These are phyloP conservation scores for Drosophila pseudoobscura DNA, from an alignment of 1,140 invertebrate genomes.

Conservation along the genomic window DNA sequence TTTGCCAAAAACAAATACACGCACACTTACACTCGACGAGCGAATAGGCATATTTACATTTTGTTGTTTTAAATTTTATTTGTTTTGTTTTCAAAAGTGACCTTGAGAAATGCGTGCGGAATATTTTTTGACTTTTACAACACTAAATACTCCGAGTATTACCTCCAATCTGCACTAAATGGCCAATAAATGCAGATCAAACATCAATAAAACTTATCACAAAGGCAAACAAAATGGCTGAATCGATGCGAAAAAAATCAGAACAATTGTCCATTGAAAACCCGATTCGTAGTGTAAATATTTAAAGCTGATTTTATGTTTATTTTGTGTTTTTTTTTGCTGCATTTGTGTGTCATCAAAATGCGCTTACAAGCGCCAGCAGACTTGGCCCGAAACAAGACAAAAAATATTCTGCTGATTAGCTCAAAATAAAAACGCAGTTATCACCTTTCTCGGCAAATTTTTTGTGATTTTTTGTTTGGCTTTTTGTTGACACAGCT, in stretches of 20 bases:
- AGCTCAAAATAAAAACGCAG: slow-evolving; percentile 61
- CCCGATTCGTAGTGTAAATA: slow-evolving; percentile 40
- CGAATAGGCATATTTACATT: slow-evolving; percentile 41
- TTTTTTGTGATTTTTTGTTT: slow-evolving; percentile 14
- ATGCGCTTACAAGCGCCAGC: slow-evolving; percentile 69
- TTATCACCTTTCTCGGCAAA: slow-evolving; percentile 8
- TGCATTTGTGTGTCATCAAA: slow-evolving; percentile 32
- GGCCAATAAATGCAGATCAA: slow-evolving; percentile 3
- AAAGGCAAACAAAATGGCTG: slow-evolving; percentile 25
- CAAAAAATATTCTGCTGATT: slow-evolving; percentile 59
- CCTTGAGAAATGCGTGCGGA: slow-evolving; percentile 18
- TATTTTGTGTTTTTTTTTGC: background rate
- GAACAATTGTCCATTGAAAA: slow-evolving; percentile 2
- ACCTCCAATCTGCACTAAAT: no score
- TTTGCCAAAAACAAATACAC: slow-evolving; percentile 28
- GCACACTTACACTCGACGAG: slow-evolving; percentile 58
- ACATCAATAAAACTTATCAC: slow-evolving; percentile 1
- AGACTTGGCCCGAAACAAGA: slow-evolving; percentile 58
- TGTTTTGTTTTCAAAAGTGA: slow-evolving; percentile 17
- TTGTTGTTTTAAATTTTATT: slow-evolving; percentile 24
- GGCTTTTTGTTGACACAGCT: slow-evolving; percentile 64
- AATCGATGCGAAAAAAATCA: slow-evolving; percentile 15
- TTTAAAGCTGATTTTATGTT: slow-evolving; percentile 11
- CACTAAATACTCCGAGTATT: background rate
- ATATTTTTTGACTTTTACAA: slow-evolving; percentile 13